A percentile compares a stretch with the other conserved stretches of the same genome.
These are phyloP conservation scores for pig (Sus scrofa) DNA, from an alignment of 2,113 vertebrate genomes.

Conservation along the genomic window DNA sequence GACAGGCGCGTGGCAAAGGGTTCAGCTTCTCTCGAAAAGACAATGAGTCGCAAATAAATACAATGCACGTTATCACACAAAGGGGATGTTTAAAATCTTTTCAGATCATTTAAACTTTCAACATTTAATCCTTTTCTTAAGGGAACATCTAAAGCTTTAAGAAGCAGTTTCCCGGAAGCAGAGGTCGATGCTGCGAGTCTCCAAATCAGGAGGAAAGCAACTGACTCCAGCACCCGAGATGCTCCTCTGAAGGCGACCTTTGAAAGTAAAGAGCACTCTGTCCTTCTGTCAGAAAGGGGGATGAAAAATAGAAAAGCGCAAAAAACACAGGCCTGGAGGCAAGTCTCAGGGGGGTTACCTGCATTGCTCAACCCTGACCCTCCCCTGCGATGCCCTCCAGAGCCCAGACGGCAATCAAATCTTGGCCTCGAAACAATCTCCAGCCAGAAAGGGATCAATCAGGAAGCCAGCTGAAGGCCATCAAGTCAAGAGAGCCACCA, in stretches of 20 bases:
- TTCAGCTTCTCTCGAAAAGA: background rate
- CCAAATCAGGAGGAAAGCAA: background rate
- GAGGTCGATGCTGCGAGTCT: background rate
- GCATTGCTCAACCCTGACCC: background rate
- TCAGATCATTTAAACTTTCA: background rate
- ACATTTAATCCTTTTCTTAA: background rate
- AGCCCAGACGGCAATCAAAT: background rate
- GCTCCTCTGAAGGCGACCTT: background rate
- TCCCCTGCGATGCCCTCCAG: background rate
- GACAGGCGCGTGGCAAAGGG: background rate
- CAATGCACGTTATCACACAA: background rate
- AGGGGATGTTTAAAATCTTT: background rate
- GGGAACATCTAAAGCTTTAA: background rate
- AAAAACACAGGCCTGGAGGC: background rate
- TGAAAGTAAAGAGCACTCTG: background rate
- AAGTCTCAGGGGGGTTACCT: background rate
- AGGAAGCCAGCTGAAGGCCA: too few relatives aligned
- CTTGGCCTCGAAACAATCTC: background rate
- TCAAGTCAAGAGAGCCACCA: too few relatives aligned
- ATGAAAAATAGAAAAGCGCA: background rate
- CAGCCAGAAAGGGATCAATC: background rate
- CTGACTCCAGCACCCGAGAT: background rate
- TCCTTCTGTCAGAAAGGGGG: background rate
- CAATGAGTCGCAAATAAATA: background rate
- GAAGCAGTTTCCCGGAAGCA: background rate